Evolutionary conservation across 1,140 invertebrate genomes (phyloP).

Genomic region (Drosophila funebris): DNA sequence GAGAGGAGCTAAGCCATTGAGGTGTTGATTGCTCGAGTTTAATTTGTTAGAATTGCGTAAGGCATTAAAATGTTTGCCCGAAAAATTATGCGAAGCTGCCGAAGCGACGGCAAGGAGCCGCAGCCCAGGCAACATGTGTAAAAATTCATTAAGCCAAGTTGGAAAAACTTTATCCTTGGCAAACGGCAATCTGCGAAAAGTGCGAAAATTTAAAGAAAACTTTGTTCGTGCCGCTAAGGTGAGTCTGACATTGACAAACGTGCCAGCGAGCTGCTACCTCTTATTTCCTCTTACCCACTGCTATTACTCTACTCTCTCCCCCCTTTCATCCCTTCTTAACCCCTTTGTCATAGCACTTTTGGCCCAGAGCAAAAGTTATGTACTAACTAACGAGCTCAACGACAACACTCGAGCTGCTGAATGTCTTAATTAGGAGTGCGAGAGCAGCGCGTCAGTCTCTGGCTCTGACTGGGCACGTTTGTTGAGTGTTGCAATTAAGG

Average conservation of each 20-base stretch:
- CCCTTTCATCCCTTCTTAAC: background rate
- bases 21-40: conserved; percentile 80
- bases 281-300: too few species aligned
- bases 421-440: conserved; percentile 74
- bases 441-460: conserved; percentile 5
- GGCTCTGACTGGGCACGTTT: conserved; percentile 35
- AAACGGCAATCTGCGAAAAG: conserved; percentile 66
- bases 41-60: conserved; percentile 81
- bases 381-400: conserved; percentile 82
- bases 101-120: background rate
- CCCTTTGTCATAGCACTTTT: conserved; percentile 6
- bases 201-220: conserved; percentile 80
- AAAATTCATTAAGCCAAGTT: conserved; percentile 56
- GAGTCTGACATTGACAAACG: conserved; percentile 69
- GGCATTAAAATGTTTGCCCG: conserved; percentile 79
- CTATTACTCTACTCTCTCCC: too few species aligned
- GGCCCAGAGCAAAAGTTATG: conserved; percentile 75
- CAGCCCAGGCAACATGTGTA: conserved; percentile 45
- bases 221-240: conserved; percentile 40
- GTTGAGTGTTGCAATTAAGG: conserved; percentile 76
- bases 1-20: conserved; percentile 38
- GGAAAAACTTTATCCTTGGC: conserved; percentile 66
- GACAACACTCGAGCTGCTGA: conserved; percentile 76
- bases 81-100: conserved; percentile 60
- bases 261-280: too few species aligned